phyloP scores from a whole-genome alignment of 2,113 vertebrate species.

The Pseudorasbora parva region DNA sequence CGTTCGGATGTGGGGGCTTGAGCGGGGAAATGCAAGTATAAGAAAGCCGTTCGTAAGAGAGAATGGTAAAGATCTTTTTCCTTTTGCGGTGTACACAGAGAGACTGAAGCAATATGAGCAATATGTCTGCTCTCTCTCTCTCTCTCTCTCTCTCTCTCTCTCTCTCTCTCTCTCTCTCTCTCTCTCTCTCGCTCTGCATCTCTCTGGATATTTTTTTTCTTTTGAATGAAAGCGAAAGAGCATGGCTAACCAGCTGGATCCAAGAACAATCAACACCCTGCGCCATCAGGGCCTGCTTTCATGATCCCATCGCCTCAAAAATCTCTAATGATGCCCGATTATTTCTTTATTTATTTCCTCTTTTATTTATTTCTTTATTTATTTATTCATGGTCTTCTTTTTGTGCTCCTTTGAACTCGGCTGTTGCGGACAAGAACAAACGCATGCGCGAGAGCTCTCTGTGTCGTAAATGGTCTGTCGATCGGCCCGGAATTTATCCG shows the following conservation, averaged over 20 bases:
- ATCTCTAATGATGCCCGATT: slow-evolving; percentile 51
- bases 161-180: not conserved
- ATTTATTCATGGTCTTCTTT: slow-evolving; percentile 46
- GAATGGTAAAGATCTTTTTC: slow-evolving; percentile 40
- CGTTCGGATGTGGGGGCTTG: not conserved
- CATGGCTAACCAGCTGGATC: slow-evolving; percentile 54
- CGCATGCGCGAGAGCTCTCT: slow-evolving; percentile 43
- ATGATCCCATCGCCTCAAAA: slow-evolving; percentile 43
- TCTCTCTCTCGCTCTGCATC: not conserved
- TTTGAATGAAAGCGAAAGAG: slow-evolving; percentile 54
- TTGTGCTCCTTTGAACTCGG: slow-evolving; percentile 49
- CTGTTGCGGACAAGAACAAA: slow-evolving; percentile 48
- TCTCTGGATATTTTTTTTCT: not conserved
- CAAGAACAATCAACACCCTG: slow-evolving; percentile 46
- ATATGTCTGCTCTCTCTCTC: not conserved
- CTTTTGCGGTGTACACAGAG: not conserved
- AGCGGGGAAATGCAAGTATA: slow-evolving; percentile 26
- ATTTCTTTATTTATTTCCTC: slow-evolving; percentile 56
- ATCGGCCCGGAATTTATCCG: slow-evolving; percentile 65
- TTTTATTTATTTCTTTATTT: slow-evolving; percentile 49
- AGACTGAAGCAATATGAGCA: not conserved
- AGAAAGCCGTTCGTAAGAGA: slow-evolving; percentile 5
- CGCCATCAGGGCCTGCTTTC: slow-evolving; percentile 31
- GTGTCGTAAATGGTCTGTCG: slow-evolving; percentile 52
- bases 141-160: not conserved